Evolutionary conservation across 2,888 invertebrate species (phyloP), one percentile per base, ranked within the genome.

Genomic region (Cremastobaeus sp.): DNA sequence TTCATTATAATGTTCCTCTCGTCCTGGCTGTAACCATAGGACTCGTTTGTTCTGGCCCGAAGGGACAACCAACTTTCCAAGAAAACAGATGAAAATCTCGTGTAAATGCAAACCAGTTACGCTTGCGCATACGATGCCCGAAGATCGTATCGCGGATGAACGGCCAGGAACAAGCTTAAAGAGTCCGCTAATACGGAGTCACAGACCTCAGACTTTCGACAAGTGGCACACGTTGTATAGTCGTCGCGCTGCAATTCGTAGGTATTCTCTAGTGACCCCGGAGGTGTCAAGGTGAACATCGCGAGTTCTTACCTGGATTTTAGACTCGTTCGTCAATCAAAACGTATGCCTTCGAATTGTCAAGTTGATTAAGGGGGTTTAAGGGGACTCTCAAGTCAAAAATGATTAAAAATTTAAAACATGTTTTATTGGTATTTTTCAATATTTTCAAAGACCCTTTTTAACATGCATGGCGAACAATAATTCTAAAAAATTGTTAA

Each of bases 1-100:
- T 77, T 78, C 78, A 76, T 77, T 79, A 77, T 77, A 77, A 70
- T 77, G 74, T 69, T 70, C 43, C 62, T 50, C 64, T 76, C 76
- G 74, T 76, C 57, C 72, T 74, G 68, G 64, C 57, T 39, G 52
- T 48, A 62, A 64, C 73, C 66, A 48, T 55, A 70, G 73, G 76
- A 73, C 78, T 81, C 78, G 80, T 81, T 82, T 82, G 79, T 81
- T 82, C 79, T 74, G 77, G 76, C 76, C 74, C 65, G 48, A 74
- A 71, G 55, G 74, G 65, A 68, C 72, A 62, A 65, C 68, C 57
- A 77, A 78, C 77, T 82, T 85, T 85, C 85, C 81, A 70, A 85
- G 85, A 85, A 85, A 84, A 84, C 82, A 82, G 85, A 85, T 85
- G 85, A 83, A 85, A 85, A 85, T 85, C 85, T 84, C 77, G 74